phyloP scores from a whole-genome alignment of 2,797 vertebrate genomes.

The Crax fasciolata region DNA sequence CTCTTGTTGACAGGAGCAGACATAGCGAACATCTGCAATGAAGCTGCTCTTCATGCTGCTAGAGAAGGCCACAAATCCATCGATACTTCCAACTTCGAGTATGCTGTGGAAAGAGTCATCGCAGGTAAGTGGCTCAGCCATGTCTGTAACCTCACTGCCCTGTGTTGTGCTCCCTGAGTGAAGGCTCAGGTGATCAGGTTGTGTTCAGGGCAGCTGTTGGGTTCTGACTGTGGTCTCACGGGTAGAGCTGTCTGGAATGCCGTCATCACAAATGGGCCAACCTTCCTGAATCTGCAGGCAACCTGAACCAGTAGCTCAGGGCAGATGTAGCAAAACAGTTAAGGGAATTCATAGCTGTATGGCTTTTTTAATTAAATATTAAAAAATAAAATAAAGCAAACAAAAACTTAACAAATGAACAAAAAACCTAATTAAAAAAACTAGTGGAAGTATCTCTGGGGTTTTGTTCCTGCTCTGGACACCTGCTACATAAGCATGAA shows the following conservation, averaged over 20 bases:
- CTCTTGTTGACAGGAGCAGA: slow-evolving; percentile 90
- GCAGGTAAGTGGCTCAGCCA: slow-evolving; percentile 84
- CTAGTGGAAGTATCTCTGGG: background rate
- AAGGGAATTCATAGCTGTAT: rapidly evolving
- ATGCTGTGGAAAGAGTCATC: slow-evolving; percentile 95
- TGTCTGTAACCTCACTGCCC: background rate
- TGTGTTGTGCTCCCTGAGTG: background rate
- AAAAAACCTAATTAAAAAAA: background rate
- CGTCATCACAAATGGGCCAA: background rate
- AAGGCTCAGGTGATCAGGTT: background rate
- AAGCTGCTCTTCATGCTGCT: slow-evolving; percentile 96
- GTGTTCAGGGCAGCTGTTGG: background rate
- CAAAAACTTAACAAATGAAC: too few relatives aligned
- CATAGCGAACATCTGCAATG: slow-evolving; percentile 98
- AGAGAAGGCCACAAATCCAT: slow-evolving; percentile 94
- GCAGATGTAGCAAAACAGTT: background rate
- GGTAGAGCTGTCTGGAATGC: background rate
- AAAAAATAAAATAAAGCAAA: too few relatives aligned
- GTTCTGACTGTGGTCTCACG: background rate
- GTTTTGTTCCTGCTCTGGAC: slow-evolving; percentile 12
- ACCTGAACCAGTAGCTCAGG: background rate
- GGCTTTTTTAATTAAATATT: background rate
- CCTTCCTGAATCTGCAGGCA: background rate
- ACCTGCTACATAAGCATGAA: slow-evolving; percentile 52
- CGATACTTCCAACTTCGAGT: slow-evolving; percentile 94